Evolutionary conservation across 2,113 vertebrate species (phyloP), one percentile per base, ranked within the genome.

Genomic region (Salvelinus fontinalis): DNA sequence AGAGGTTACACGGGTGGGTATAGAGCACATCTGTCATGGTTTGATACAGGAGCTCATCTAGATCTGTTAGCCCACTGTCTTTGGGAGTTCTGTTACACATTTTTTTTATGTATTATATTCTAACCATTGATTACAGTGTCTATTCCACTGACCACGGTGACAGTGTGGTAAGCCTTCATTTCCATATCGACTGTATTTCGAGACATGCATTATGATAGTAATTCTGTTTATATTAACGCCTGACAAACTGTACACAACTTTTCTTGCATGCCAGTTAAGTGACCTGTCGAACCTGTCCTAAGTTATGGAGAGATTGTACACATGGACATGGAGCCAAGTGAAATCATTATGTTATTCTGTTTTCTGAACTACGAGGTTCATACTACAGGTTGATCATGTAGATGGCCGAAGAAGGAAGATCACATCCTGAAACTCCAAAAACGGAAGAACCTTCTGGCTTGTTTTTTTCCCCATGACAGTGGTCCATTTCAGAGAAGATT

Each of bases 401-500:
- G 59, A 22, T 5, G 59, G 14, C 20, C 59, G 59, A n/a, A 20
- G 59, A 22, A 60, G n/a, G 59, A 51, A 13, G 20, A 60, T 5
- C n/a, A 60, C 59, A 60, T 22, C 49, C 14, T 13, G 20, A 60
- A 60, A 20, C 20, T 60, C 59, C 16, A 22, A 60, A 60, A 20
- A 7, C 59, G 5, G 2, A n/a, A 60, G 59, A 60, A 60, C n/a
- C n/a, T 22, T 51, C 49, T 3, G 49, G 18, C 8, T 22, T 49
- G 62, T 24, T 49, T 67, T 66, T 39, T 51, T n/a, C 5, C 27
- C 3, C 7, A 29, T 24, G 14, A 0, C 62, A 68, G 8, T 68
- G 39, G 39, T 68, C 26, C 1, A 14, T 48, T 24, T 49, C 20
- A 70, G 22, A 68, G 75, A 71, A 75, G 51, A 78, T 60, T 13